Base-by-base conservation (phyloP, 2,888 invertebrate genomes). In the Drosophila helvetica region DNA sequence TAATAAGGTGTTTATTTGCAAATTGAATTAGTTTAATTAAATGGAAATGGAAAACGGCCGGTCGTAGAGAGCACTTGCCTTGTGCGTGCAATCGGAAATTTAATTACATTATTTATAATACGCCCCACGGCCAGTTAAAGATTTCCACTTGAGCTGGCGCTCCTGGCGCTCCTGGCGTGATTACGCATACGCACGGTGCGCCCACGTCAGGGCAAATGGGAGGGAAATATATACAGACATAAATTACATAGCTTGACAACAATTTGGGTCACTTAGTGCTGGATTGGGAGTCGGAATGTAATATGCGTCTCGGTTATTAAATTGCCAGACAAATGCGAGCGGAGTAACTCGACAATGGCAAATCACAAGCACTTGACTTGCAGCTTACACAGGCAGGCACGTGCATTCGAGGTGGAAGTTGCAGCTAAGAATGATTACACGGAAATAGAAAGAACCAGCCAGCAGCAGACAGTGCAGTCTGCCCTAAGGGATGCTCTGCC, bases 51-150 rank as follows among this genome's bases (percentile, higher is more conserved):
- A 45, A 38, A 66, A 27, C 54, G 76, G 62, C 62, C 62, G 70
- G 66, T 71, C 69, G 69, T 68, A 58, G 38, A 25, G 25, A 25
- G 48, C 71, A 66, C 65, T 69, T 58, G 15, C 47, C 64, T 66
- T 70, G 73, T 81, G 71, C 57, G 75, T 74, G 71, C 70, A 65
- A 18, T 53, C 72, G 72, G 60, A 68, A 79, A 77, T 75, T 79
- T 86, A 84, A 84, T 84, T 84, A 79, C 83, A 88, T 79, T 83
- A 84, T 83, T 82, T 76, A 73, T 71, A 65, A 76, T 56, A 50
- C 47, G 59, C 80, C 63, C 62, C 30, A 46, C 47, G 69, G 71
- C 59, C 60, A 63, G 48, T 54, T 68, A 62, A 74, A 67, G 69
- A 63, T 68, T 61, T 61, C 48, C 74, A 48, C 64, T 72, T 52